These are phyloP conservation scores for Sander lucioperca DNA, from an alignment of 2,113 vertebrate genomes.

Conservation along the genomic window DNA sequence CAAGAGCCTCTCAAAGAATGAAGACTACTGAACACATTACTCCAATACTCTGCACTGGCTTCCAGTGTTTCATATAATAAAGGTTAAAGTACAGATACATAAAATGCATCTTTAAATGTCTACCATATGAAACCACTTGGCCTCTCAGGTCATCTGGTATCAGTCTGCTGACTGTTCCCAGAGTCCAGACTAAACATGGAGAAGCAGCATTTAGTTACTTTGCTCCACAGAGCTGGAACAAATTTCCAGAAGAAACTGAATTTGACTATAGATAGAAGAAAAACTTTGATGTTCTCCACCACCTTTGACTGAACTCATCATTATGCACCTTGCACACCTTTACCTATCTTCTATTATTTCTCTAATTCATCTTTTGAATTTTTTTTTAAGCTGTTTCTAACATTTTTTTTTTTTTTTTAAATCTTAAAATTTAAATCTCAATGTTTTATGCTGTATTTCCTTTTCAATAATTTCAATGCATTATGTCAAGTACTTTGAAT, in stretches of 20 bases:
- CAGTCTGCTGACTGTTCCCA: no score
- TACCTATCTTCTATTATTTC: not conserved
- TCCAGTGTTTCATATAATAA: not conserved
- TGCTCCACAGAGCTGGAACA: not conserved
- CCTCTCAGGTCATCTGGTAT: no score
- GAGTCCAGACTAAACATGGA: no score
- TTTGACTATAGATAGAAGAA: not conserved
- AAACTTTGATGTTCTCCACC: not conserved
- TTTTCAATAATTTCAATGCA: not conserved
- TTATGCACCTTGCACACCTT: not conserved
- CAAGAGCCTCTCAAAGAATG: not conserved
- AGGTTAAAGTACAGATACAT: not conserved
- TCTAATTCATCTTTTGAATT: not conserved
- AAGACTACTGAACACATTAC: not conserved
- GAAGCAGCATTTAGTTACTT: no score
- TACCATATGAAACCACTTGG: no score
- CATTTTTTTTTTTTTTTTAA: no score
- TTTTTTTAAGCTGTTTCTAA: not conserved
- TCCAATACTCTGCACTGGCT: not conserved
- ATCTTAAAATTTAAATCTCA: not conserved
- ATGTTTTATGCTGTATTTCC: not conserved
- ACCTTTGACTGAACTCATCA: not conserved
- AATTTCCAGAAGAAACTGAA: not conserved
- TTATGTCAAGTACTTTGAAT: slow-evolving; percentile 15
- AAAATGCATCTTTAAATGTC: not conserved